Evolutionary conservation across 2,797 vertebrate species (phyloP).

Genomic region (Rhynchonycteris naso): DNA sequence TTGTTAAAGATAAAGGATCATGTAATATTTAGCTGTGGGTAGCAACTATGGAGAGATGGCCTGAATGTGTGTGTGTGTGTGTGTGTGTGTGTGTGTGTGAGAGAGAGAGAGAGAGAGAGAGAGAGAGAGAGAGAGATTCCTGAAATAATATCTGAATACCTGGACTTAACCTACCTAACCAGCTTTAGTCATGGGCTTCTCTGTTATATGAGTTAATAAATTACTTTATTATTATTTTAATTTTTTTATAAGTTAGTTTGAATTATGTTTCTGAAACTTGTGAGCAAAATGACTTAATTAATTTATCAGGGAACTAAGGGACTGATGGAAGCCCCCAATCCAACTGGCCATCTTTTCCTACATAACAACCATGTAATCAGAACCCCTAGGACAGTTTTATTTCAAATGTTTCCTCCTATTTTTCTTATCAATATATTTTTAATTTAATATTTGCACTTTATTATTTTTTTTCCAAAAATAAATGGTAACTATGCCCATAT

Average conservation of each 20-base stretch:
- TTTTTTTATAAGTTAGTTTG: neutral
- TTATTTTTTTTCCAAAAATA: neutral
- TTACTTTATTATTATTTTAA: neutral
- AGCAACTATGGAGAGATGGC: neutral
- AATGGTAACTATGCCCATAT: neutral
- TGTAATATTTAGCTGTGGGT: neutral
- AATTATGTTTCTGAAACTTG: slow-evolving; percentile 20
- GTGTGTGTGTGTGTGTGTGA: neutral
- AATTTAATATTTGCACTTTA: neutral
- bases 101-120: neutral
- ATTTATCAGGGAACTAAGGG: neutral
- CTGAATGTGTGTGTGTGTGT: neutral
- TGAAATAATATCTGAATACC: neutral
- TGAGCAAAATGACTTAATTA: neutral
- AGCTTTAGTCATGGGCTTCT: neutral
- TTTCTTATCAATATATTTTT: neutral
- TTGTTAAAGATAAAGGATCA: neutral
- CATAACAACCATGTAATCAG: neutral
- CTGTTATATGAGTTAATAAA: neutral
- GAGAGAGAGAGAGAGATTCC: neutral
- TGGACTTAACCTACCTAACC: neutral
- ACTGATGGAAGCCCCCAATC: neutral
- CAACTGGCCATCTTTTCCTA: neutral
- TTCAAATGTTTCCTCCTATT: neutral
- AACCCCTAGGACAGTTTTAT: neutral